These are phyloP conservation scores for Pissodes strobi DNA, from an alignment of 1,140 invertebrate genomes.

Conservation along the genomic window DNA sequence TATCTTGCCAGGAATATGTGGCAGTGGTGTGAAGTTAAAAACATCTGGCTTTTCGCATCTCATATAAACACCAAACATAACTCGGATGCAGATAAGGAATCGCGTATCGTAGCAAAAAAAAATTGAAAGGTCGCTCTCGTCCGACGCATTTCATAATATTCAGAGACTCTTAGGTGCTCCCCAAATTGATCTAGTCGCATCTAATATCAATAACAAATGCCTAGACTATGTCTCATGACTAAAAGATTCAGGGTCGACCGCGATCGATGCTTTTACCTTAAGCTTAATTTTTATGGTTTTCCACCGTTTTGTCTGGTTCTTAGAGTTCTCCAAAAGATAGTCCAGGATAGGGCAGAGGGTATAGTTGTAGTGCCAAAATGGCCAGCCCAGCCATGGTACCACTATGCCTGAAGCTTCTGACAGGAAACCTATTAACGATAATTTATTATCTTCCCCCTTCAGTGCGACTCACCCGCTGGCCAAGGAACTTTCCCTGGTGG, in stretches of 20 bases:
- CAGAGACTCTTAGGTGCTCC: no score
- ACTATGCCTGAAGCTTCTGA: background rate
- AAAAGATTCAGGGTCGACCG: no score
- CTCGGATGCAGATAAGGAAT: conserved; percentile 39
- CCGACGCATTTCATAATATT: no score
- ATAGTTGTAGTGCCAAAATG: no score
- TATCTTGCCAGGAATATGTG: conserved; percentile 44
- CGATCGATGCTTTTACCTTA: no score
- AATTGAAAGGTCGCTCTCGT: no score
- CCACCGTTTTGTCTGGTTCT: no score
- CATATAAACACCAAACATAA: conserved; percentile 53
- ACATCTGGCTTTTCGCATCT: conserved; percentile 50
- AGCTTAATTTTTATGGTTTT: background rate
- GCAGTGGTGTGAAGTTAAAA: conserved; percentile 52
- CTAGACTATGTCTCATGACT: no score
- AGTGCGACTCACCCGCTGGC: background rate
- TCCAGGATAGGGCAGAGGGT: no score
- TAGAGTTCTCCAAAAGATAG: background rate
- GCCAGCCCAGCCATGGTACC: conserved; percentile 1
- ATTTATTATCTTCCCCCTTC: background rate
- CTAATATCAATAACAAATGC: no score
- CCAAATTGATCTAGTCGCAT: no score
- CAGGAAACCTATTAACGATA: background rate
- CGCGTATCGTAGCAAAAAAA: conserved; percentile 14
- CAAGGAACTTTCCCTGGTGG: conserved; percentile 3